Evolutionary conservation across 2,113 vertebrate genomes (phyloP).

Genomic region (Mus spicilegus): DNA sequence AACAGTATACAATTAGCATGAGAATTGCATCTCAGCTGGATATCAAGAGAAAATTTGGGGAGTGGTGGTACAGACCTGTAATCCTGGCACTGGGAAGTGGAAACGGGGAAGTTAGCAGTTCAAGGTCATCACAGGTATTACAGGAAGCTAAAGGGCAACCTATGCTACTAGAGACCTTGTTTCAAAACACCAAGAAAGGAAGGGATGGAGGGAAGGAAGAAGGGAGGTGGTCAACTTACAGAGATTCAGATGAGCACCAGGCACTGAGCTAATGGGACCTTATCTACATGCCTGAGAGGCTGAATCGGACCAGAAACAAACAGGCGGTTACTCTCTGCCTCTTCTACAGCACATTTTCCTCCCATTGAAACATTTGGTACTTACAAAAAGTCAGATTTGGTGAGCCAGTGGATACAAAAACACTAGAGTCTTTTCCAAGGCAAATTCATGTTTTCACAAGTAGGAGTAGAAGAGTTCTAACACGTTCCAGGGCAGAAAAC

Average conservation of each 20-base stretch:
- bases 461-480: not conserved
- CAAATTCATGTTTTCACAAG: constrained; percentile 56
- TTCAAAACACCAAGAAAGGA: not conserved
- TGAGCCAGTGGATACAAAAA: constrained; percentile 40
- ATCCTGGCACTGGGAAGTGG: no score
- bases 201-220: no score
- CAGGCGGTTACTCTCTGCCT: not conserved
- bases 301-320: not conserved
- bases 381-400: constrained; percentile 34
- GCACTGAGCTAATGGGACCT: not conserved
- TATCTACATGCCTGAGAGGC: not conserved
- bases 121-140: not conserved
- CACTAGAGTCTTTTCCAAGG: constrained; percentile 36
- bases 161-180: not conserved
- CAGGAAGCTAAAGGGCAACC: not conserved
- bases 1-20: not conserved
- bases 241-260: not conserved
- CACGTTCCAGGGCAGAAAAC: not conserved
- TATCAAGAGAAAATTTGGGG: not conserved
- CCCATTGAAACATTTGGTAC: not conserved
- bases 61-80: not conserved
- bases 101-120: not conserved
- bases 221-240: not conserved
- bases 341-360: not conserved
- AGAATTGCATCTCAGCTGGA: not conserved